Base-by-base conservation (phyloP, 2,888 invertebrate species). In the Teleogryllus oceanicus region DNA sequence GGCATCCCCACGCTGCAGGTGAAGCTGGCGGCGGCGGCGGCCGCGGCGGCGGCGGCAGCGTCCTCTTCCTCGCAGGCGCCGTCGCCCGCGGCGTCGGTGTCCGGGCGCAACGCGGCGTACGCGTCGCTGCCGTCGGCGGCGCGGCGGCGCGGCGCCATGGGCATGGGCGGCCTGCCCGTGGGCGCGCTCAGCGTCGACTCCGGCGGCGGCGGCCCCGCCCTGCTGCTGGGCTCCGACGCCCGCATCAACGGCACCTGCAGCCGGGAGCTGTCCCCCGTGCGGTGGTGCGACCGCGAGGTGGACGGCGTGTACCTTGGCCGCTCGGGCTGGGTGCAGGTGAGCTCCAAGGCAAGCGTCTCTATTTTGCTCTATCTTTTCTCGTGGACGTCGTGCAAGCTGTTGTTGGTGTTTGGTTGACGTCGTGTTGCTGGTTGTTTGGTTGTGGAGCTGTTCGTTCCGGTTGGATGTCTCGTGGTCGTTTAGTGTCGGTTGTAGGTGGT, bases 201-300 rank as follows among this genome's bases (percentile, higher is more conserved):
- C 74, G 77, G 78, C 80, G 74, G 79, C 78, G 12, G 80, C 78
- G 16, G 78, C 75, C 75, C 76, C 49, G 79, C 80, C 80, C 79
- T 82, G 75, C 81, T 76, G 51, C 20, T 78, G 16, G 78, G 76
- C 37, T 79, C 76, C 13, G 77, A 78, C 37, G 24, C 78, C 37
- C 86, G 87, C 21, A 87, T 89, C 2, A 87, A 88, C 3, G 87
- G 87, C 37, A 86, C 85, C 78, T 88, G 88, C 83, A 88, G 87
- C 82, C 85, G 90, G 10, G 90, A 90, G 83, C 84, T 90, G 76
- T 90, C 90, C 0, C 90, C 90, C 5, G 90, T 90, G 13, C 86
- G 90, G 81, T 90, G 90, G 90, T 89, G 90, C 84, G 90, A 90
- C 83, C 85, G 89, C 11, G 90, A 90, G 85, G 90, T 90, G 11